Percentiles rank a stretch among this genome's conserved stretches.
These are phyloP conservation scores for Orius insidiosus DNA, from an alignment of 1,140 invertebrate genomes.

Conservation along the genomic window DNA sequence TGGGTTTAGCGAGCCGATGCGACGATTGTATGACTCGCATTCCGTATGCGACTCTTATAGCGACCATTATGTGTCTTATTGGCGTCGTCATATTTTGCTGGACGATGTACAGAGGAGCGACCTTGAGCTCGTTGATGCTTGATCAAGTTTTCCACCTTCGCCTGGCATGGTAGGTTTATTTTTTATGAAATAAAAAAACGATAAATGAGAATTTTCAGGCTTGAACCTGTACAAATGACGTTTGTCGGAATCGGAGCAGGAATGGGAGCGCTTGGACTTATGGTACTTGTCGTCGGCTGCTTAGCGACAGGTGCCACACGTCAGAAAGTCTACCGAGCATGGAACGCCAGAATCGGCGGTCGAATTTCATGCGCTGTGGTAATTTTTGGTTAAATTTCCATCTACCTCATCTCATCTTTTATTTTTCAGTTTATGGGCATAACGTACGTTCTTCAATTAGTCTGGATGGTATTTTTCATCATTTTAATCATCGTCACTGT, in stretches of 20 bases:
- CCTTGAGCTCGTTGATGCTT: slow-evolving; percentile 69
- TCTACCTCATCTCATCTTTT: not conserved
- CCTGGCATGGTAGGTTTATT: slow-evolving; percentile 55
- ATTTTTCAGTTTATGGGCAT: slow-evolving; percentile 70
- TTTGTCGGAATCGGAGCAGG: slow-evolving; percentile 80
- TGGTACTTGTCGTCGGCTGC: slow-evolving; percentile 84
- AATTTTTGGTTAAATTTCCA: slow-evolving; percentile 26
- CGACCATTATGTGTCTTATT: slow-evolving; percentile 84
- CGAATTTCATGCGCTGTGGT: slow-evolving; percentile 83
- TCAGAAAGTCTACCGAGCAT: slow-evolving; percentile 82
- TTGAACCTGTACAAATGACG: slow-evolving; percentile 74
- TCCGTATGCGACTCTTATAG: slow-evolving; percentile 89
- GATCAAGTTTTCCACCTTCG: slow-evolving; percentile 72
- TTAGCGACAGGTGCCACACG: slow-evolving; percentile 89
- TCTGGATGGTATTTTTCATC: slow-evolving; percentile 71
- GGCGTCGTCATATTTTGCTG: slow-evolving; percentile 91
- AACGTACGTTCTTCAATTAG: slow-evolving; percentile 73
- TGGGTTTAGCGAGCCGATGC: slow-evolving; percentile 37
- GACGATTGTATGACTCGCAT: slow-evolving; percentile 77
- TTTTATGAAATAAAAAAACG: no score
- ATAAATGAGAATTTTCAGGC: slow-evolving; percentile 38
- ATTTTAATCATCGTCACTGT: slow-evolving; percentile 67
- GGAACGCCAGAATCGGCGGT: slow-evolving; percentile 81
- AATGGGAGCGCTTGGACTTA: slow-evolving; percentile 87
- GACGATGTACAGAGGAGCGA: slow-evolving; percentile 78